phyloP scores from a whole-genome alignment of 2,113 vertebrate genomes.

The Procavia capensis region DNA sequence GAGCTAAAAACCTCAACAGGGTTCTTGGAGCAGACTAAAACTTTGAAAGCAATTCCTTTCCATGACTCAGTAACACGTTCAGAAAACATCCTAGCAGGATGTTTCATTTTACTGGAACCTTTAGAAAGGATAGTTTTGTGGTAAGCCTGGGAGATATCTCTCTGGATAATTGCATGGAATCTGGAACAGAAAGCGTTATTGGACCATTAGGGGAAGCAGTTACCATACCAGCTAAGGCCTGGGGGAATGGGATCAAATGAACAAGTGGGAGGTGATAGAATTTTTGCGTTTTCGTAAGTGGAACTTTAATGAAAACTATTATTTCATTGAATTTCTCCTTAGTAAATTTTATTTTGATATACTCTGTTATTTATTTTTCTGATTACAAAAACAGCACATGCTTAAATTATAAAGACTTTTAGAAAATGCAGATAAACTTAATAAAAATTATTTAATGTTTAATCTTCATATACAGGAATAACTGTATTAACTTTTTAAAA shows the following conservation, averaged over 20 bases:
- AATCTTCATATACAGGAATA: background rate
- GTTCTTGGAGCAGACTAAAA: slow-evolving; percentile 54
- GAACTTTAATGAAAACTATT: slow-evolving; percentile 12
- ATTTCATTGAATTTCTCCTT: background rate
- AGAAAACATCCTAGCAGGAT: slow-evolving; percentile 54
- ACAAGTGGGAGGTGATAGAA: background rate
- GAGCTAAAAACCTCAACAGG: slow-evolving; percentile 56
- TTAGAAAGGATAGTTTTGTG: slow-evolving; percentile 57
- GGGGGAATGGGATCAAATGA: slow-evolving; percentile 32
- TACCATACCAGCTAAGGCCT: background rate
- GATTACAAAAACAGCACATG: background rate
- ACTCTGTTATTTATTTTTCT: slow-evolving; percentile 14
- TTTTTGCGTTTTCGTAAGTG: slow-evolving; percentile 32
- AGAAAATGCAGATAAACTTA: background rate
- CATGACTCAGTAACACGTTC: slow-evolving; percentile 57
- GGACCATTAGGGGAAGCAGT: background rate
- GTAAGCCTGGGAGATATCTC: slow-evolving; percentile 51
- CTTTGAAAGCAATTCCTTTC: slow-evolving; percentile 66
- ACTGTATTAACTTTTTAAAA: background rate
- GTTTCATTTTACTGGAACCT: slow-evolving; percentile 62
- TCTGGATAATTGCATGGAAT: slow-evolving; percentile 52
- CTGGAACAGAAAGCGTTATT: background rate
- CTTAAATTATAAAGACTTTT: background rate
- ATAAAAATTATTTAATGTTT: slow-evolving; percentile 25
- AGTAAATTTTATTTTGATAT: slow-evolving; percentile 12